These are phyloP conservation scores for Brachyhypopomus gauderio DNA, from an alignment of 2,113 vertebrate genomes.

Conservation along the genomic window DNA sequence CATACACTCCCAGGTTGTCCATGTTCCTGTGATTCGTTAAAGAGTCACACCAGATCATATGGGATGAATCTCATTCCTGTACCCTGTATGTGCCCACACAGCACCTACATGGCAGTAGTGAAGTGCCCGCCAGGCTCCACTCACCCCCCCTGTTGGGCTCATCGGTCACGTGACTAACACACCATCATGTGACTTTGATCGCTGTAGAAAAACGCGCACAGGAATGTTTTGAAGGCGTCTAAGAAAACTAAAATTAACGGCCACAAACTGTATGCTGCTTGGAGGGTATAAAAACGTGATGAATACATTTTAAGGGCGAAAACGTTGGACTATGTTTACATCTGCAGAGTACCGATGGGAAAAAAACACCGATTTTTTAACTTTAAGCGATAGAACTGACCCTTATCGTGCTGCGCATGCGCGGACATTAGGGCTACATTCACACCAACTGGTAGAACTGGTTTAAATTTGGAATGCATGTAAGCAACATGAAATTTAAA, in stretches of 20 bases:
- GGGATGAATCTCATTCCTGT: slow-evolving; percentile 54
- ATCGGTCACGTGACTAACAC: slow-evolving; percentile 73
- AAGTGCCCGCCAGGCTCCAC: slow-evolving; percentile 42
- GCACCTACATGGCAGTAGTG: slow-evolving; percentile 14
- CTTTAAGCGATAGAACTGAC: too few species aligned
- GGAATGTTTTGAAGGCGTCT: not conserved
- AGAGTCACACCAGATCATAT: slow-evolving; percentile 52
- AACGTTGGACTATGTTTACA: too few species aligned
- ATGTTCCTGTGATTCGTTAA: slow-evolving; percentile 63
- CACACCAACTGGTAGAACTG: too few species aligned
- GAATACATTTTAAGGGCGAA: too few species aligned
- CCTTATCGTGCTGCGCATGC: too few species aligned
- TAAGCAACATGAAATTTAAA: too few species aligned
- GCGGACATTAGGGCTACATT: too few species aligned
- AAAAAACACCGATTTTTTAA: too few species aligned
- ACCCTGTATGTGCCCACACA: not conserved
- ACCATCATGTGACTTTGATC: slow-evolving; percentile 71
- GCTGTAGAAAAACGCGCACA: slow-evolving; percentile 4
- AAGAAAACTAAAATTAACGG: slow-evolving; percentile 3
- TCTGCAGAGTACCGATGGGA: too few species aligned
- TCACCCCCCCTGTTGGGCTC: slow-evolving; percentile 39
- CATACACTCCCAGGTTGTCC: slow-evolving; percentile 58
- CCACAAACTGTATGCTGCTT: not conserved
- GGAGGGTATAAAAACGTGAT: too few species aligned
- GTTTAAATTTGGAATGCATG: too few species aligned